Evolutionary conservation across 2,888 invertebrate genomes (phyloP), one percentile per base, ranked within the genome.

Genomic region (Sinhomidia bicolor): DNA sequence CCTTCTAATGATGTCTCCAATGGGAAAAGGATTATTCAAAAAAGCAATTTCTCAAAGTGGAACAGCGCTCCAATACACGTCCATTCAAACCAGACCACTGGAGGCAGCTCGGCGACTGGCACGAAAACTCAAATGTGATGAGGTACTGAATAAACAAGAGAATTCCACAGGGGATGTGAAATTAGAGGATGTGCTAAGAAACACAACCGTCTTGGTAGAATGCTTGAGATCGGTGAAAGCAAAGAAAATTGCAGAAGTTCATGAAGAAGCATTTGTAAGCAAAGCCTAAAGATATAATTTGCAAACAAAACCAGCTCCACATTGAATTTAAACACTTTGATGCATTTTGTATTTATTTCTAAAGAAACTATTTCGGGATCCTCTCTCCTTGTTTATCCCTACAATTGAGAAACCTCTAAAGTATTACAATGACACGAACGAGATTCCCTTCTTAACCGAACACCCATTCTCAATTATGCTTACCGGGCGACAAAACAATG

Each of bases 381-480:
- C 90, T 0, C 68, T 91, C 12, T 82, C 90, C 7, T 32, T 89
- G 1, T 91, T 90, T 41, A 68, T 87, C 10, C 91, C 91, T 0
- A 86, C 89, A 0, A 71, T 91, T 10, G 91, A 91, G 51, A 51
- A 57, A 20, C 83, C 83, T 9, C 14, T 57, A 2, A 84, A 76
- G 65, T 76, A 87, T 60, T 90, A 26, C 32, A 82, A 88, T 23
- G 80, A 83, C 65, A 80, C 82, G 14, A 88, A 76, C 9, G 84
- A 88, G 14, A 60, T 88, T 3, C 85, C 89, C 0, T 91, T 92
- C 57, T 54, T 92, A 47, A 86, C 89, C 0, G 90, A 90, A 57
- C 91, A 91, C 81, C 92, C 92, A 0, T 92, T 85, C 41, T 74
- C 90, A 1, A 71, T 91, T 14, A 83, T 92, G n/a, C 36, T 83